These are phyloP conservation scores for Eulithis testata DNA, from an alignment of 2,888 invertebrate species.

Conservation along the genomic window DNA sequence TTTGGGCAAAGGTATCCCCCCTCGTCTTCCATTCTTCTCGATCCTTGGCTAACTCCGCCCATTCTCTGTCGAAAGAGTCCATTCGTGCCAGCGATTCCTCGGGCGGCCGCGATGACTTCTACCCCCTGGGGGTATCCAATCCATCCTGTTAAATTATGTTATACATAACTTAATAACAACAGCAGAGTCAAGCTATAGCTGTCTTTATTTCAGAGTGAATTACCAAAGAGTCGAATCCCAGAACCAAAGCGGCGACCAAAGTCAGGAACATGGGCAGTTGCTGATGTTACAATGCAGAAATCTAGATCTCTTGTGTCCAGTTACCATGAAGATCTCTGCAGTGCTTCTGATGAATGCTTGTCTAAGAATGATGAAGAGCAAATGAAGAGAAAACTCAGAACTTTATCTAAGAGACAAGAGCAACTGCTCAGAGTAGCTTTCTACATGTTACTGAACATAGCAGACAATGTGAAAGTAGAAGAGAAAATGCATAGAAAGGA, in stretches of 20 bases:
- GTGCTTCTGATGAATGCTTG: constrained; percentile 74
- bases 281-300: constrained; percentile 82
- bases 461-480: constrained; percentile 97
- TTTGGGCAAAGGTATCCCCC: no score
- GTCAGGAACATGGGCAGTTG: constrained; percentile 89
- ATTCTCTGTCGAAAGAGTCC: no score
- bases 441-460: constrained; percentile 96
- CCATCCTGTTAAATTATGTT: no score
- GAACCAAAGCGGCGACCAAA: constrained; percentile 90
- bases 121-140: no score
- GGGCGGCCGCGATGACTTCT: no score
- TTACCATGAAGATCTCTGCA: constrained; percentile 87
- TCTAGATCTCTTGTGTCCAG: constrained; percentile 87
- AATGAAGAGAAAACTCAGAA: constrained; percentile 89
- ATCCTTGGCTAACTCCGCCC: no score
- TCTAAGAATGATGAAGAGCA: constrained; percentile 90
- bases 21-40: no score
- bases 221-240: constrained; percentile 88
- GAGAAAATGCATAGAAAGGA: constrained; percentile 98
- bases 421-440: constrained; percentile 95
- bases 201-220: constrained; percentile 79
- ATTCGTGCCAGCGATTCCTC: no score
- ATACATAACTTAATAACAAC: background rate
- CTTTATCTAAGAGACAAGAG: constrained; percentile 96
- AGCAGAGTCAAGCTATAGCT: background rate